Evolutionary conservation across 1,140 invertebrate genomes (phyloP), one percentile per base, ranked within the genome.

Genomic region (Zaprionus taronus): DNA sequence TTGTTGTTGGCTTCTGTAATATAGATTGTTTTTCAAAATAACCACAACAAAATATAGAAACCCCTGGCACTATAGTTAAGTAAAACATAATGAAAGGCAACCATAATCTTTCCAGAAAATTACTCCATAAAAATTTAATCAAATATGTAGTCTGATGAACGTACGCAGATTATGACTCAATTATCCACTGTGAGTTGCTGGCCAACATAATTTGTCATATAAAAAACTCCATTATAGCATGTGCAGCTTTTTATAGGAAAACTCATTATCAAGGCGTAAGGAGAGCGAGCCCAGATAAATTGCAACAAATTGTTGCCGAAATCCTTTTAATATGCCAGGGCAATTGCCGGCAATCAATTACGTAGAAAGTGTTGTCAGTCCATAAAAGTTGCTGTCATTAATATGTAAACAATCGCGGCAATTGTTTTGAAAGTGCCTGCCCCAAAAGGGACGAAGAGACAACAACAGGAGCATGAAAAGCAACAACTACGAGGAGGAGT

Each of bases 331-430:
- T 67, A 72, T 67, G 62, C 69, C 63, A 2, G 15, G 49, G n/a
- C 60, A 77, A 71, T 80, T 64, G 64, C 64, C 17, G 47, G 56
- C 77, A 70, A 49, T 70, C 69, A 77, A 86, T 87, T 86, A 80
- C 77, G 80, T 77, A 72, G 72, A 83, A 75, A 78, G 70, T 64
- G 58, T 86, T 82, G 47, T 47, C 66, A 75, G 79, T 65, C 66
- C 76, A 86, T 86, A 87, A 87, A 87, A 87, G 70, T 77, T 72
- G 84, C 69, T 78, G 83, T 82, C 81, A 87, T 87, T 89, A 87
- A 86, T 87, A 86, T 89, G 84, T 89, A 80, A 87, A 81, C 83
- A 89, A 87, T 87, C 78, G 77, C 73, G 57, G 64, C 73, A 83
- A 83, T 87, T 87, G 84, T 82, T 75, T 79, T 74, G 34, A 51